A percentile compares a stretch with the other conserved stretches of the same genome.
Evolutionary conservation across 2,113 vertebrate species (phyloP).

Genomic region (Apteryx owenii): DNA sequence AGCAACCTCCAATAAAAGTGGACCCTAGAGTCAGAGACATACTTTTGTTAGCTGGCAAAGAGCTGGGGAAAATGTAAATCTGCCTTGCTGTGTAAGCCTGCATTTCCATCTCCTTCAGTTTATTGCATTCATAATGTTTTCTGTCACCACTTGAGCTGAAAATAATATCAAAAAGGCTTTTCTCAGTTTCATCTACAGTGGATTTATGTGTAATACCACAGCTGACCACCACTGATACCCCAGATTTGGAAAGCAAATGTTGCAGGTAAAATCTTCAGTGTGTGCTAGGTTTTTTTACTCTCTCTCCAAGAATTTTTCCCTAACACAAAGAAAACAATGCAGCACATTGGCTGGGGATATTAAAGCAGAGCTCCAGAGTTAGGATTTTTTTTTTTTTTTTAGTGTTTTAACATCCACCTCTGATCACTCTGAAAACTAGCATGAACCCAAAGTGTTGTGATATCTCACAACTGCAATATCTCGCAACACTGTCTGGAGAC

Average conservation of each 20-base stretch:
- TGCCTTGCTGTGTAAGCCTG: neutral
- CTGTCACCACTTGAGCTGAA: constrained; percentile 1
- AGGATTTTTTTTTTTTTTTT: neutral
- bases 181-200: neutral
- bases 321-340: neutral
- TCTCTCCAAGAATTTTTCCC: neutral
- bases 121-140: constrained; percentile 10
- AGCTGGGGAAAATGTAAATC: neutral
- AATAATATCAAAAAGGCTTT: constrained; percentile 27
- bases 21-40: neutral
- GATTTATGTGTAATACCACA: constrained; percentile 11
- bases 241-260: neutral
- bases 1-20: neutral
- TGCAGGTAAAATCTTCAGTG: neutral
- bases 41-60: neutral
- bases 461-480: neutral
- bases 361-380: neutral
- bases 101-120: neutral
- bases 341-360: neutral
- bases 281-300: neutral
- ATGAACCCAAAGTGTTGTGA: neutral
- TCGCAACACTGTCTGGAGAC: neutral
- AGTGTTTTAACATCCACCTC: neutral
- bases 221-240: neutral
- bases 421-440: neutral